Evolutionary conservation across 2,888 invertebrate genomes (phyloP), one percentile per base, ranked within the genome.

Genomic region (Aphrophora alni): DNA sequence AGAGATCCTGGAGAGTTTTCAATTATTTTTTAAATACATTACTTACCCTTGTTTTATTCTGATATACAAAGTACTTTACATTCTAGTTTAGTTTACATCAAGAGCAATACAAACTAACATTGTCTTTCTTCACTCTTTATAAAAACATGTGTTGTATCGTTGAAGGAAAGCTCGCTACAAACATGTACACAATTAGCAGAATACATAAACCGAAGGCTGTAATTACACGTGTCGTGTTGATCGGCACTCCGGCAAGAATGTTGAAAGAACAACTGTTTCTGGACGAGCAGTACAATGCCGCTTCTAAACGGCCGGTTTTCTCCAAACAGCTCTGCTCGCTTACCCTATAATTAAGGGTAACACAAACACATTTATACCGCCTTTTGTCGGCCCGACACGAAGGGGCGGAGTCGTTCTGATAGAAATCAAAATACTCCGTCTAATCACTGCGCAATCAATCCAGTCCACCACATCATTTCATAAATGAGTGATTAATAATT

Each of bases 401-500:
- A 27, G 38, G 69, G 78, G 78, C 74, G 78, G 21, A 33, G 74
- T 68, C 24, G 74, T 59, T 26, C 68, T 74, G 78, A 79, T 79
- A 79, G 78, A 79, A 79, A 79, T 79, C 78, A 79, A 79, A 79
- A 79, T 74, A 79, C 74, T 74, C 68, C 27, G 59, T 24, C 78
- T 78, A 78, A 78, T 77, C 77, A 70, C 70, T 33, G 25, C 3
- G 70, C 77, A 33, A 70, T 74, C 78, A 74, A 73, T 72, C 78
- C 51, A 17, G 72, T 72, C 78, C 21, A 10, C 5, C 59, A 21
- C 59, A 59, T 59, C 59, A 59, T 59, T 59, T 59, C 25, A 38
- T 79, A 79, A 79, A 79, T 79, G 78, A 79, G 78, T 79, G 78
- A 79, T 79, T 79, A 79, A 74, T 79, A 79, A 38, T 59, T 68